Conservation (phyloP, 1,140 invertebrate species). For the Anoplolepis gracilipes region DNA sequence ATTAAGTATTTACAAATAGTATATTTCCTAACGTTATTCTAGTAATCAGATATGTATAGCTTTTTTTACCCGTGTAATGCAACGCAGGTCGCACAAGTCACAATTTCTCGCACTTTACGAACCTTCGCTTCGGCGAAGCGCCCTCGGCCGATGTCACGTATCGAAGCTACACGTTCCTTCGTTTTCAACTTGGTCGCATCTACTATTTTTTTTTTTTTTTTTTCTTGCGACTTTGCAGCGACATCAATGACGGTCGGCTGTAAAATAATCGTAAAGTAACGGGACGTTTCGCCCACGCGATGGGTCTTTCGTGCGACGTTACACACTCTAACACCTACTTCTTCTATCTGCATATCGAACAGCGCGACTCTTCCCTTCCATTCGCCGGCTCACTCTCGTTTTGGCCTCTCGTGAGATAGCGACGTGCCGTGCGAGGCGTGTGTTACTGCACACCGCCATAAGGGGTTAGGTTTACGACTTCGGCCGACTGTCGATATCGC, state of each 20-base stretch:
- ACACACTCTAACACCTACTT: conserved; percentile 72
- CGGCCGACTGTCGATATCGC: conserved; percentile 69
- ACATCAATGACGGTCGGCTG: conserved; percentile 39
- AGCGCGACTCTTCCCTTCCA: conserved; percentile 53
- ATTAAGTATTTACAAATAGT: not conserved
- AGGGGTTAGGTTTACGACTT: conserved; percentile 74
- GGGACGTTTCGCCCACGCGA: conserved; percentile 70
- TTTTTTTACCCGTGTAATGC: not conserved
- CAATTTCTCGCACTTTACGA: conserved; percentile 28
- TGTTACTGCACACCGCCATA: conserved; percentile 64
- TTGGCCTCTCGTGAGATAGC: conserved; percentile 69
- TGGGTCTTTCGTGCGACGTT: conserved; percentile 60
- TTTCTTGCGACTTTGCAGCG: conserved; percentile 32
- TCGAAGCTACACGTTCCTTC: conserved; percentile 18
- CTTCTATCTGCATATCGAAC: conserved; percentile 75
- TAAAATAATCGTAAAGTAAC: conserved; percentile 78
- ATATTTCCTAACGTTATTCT: not conserved
- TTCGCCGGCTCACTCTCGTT: conserved; percentile 58
- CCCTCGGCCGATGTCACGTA: conserved; percentile 7
- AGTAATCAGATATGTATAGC: not conserved
- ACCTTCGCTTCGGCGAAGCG: conserved; percentile 11
- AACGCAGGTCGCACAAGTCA: not conserved
- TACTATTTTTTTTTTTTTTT: conserved; percentile 8
- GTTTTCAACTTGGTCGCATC: conserved; percentile 21
- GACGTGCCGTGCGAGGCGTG: conserved; percentile 60